Base-by-base conservation (phyloP, 64 coral and sea anemone genomes). In the Actinia tenebrosa region DNA sequence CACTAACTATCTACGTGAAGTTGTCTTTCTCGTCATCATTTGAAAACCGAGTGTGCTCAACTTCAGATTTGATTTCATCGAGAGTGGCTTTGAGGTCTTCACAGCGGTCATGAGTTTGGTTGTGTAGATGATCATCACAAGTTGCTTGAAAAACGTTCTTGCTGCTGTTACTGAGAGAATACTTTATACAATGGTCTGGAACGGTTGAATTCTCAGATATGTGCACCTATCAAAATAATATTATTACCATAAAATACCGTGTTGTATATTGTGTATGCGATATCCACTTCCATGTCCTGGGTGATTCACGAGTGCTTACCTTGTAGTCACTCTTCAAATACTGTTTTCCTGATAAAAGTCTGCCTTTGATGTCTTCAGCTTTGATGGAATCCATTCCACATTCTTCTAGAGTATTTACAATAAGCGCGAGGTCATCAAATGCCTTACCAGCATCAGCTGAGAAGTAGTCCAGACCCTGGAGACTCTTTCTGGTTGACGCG, bases 1-100 rank as follows among this genome's bases (percentile, higher is more conserved):
- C 62, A 16, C 50, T 54, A 16, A 91, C 89, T 16, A 91, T 56
- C 18, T 84, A 91, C 20, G 15, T 25, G 42, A 47, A 50, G 37
- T 64, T 58, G 22, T 80, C 84, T 83, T 52, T 83, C 60, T 92
- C 68, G 26, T 92, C 91, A 23, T 60, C 45, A 64, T 64, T 52
- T 53, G 63, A 22, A 66, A 79, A 79, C 27, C 0, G 0, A 53
- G 16, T 71, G 26, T 10, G 22, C 4, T 83, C 79, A 16, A 83
- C 87, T 62, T 82, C 11, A 47, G 20, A 53, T 71, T 89, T 43
- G 53, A 89, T 89, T 45, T 89, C 60, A 5, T 89, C 37, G n/a
- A 89, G 15, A 45, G 3, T 7, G 30, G 4, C 10, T 11, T 79
- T 79, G 44, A 79, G 20, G 10, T 79, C 77, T 42, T 79, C 77